These are phyloP conservation scores for Platichthys flesus DNA, from an alignment of 2,113 vertebrate species.

Conservation along the genomic window DNA sequence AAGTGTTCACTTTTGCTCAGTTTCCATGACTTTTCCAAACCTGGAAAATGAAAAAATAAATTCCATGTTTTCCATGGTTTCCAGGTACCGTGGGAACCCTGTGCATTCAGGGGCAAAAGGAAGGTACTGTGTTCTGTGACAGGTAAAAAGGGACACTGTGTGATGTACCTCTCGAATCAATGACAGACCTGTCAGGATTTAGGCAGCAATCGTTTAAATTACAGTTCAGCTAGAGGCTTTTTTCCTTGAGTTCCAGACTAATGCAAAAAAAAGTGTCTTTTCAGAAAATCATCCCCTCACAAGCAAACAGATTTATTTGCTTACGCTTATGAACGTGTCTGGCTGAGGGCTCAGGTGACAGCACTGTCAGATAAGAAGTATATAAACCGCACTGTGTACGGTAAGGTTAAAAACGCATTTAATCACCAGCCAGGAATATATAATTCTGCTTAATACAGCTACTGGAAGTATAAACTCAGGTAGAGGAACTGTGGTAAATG, in stretches of 20 bases:
- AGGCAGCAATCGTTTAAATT: constrained; percentile 55
- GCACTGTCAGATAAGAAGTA: background rate
- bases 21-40: no score
- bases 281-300: constrained; percentile 27
- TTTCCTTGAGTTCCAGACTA: background rate
- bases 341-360: constrained; percentile 34
- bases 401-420: constrained; percentile 26
- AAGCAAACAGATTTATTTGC: constrained; percentile 21
- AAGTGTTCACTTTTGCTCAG: no score
- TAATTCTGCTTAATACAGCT: constrained; percentile 23
- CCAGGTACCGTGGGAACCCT: no score
- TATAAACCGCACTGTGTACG: constrained; percentile 8
- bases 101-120: constrained; percentile 26
- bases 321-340: constrained; percentile 19
- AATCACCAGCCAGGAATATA: constrained; percentile 8
- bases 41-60: no score
- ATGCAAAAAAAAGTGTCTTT: constrained; percentile 7
- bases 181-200: constrained; percentile 32
- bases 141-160: constrained; percentile 29
- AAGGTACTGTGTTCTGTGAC: constrained; percentile 34
- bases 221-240: constrained; percentile 46
- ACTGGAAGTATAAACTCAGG: background rate
- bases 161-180: constrained; percentile 58
- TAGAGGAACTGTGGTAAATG: background rate
- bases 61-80: no score